These are phyloP conservation scores for Pyrrhosoma nymphula DNA, from an alignment of 2,888 invertebrate species.

Conservation along the genomic window DNA sequence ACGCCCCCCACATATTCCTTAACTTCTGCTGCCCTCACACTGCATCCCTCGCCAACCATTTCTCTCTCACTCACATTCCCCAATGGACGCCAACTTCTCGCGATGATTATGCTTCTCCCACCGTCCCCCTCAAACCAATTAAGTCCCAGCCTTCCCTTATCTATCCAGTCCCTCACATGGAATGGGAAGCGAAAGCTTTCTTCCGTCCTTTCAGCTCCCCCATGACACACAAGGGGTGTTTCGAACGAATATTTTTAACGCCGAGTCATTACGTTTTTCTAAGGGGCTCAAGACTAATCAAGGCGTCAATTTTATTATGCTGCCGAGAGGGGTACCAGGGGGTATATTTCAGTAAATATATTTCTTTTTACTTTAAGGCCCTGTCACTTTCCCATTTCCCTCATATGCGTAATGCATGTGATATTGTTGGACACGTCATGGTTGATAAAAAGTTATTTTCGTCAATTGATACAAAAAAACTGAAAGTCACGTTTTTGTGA, in stretches of 20 bases:
- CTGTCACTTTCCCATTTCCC: too few relatives aligned
- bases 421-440: too few relatives aligned
- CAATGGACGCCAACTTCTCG: constrained; percentile 42
- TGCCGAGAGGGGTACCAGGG: too few relatives aligned
- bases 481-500: too few relatives aligned
- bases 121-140: background rate
- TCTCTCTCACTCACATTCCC: background rate
- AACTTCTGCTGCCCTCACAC: background rate
- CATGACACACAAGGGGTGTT: background rate
- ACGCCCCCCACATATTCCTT: background rate
- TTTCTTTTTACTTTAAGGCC: too few relatives aligned
- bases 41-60: background rate
- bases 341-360: too few relatives aligned
- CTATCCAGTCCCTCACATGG: constrained; percentile 1
- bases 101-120: background rate
- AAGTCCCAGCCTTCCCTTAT: background rate
- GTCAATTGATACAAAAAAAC: too few relatives aligned
- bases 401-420: too few relatives aligned
- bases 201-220: background rate
- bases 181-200: background rate
- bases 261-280: background rate
- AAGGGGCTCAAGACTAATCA: too few relatives aligned
- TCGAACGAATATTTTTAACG: background rate
- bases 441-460: too few relatives aligned
- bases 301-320: too few relatives aligned